These are phyloP conservation scores for Plemyria rubiginata DNA, from an alignment of 2,888 invertebrate genomes.

Conservation along the genomic window DNA sequence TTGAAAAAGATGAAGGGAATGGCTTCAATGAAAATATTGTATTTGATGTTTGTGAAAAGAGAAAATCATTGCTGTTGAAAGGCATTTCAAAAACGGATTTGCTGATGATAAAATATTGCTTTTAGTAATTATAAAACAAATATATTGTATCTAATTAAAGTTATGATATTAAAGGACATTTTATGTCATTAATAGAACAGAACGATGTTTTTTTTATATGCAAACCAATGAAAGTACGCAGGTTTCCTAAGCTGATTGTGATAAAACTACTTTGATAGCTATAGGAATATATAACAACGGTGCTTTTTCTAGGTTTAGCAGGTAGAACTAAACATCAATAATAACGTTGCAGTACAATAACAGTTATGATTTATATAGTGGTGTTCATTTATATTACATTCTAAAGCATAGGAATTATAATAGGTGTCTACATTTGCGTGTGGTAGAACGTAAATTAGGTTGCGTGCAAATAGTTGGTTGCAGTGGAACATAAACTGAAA, in stretches of 20 bases:
- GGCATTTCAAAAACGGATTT: constrained; percentile 36
- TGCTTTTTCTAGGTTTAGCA: constrained; percentile 25
- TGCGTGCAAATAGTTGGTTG: constrained; percentile 52
- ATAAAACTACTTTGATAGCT: constrained; percentile 21
- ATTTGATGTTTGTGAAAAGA: constrained; percentile 84
- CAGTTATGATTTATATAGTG: constrained; percentile 38
- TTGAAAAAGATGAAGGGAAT: constrained; percentile 42
- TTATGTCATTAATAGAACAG: background rate
- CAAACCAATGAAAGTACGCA: constrained; percentile 9
- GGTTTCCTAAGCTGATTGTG: constrained; percentile 16
- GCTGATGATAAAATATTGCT: background rate
- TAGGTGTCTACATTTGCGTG: constrained; percentile 62
- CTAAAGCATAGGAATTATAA: constrained; percentile 55
- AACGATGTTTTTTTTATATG: constrained; percentile 3
- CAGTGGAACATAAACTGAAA: constrained; percentile 55
- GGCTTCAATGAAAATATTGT: constrained; percentile 47
- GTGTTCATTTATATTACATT: constrained; percentile 41
- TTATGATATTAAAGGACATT: background rate
- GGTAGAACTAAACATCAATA: constrained; percentile 28
- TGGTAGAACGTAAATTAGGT: constrained; percentile 44
- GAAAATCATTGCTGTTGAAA: constrained; percentile 63
- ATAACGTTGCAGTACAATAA: constrained; percentile 21
- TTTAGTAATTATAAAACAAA: background rate
- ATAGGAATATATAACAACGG: constrained; percentile 15
- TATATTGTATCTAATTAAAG: background rate